These are phyloP conservation scores for Lepidurus arcticus DNA, from an alignment of 1,140 invertebrate genomes.

Conservation along the genomic window DNA sequence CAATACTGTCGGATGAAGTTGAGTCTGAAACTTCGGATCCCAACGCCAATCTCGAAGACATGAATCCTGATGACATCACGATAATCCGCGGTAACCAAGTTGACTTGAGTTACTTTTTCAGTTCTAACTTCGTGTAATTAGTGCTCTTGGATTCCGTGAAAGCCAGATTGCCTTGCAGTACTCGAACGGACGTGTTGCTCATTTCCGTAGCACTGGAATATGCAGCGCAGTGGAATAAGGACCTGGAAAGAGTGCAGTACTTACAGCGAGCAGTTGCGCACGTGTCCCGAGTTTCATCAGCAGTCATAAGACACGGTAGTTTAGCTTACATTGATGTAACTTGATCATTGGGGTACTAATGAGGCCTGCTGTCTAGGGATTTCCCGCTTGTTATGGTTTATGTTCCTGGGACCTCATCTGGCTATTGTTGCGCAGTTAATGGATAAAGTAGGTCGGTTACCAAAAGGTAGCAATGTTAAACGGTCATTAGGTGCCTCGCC, in stretches of 20 bases:
- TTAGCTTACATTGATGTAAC: slow-evolving; percentile 22
- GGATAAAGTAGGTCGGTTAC: slow-evolving; percentile 80
- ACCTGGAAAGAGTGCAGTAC: slow-evolving; percentile 24
- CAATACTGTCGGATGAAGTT: slow-evolving; percentile 45
- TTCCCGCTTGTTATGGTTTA: slow-evolving; percentile 78
- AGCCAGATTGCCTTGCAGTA: neutral
- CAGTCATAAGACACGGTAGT: slow-evolving; percentile 30
- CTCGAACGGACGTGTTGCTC: slow-evolving; percentile 25
- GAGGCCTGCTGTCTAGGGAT: slow-evolving; percentile 50
- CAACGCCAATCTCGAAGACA: neutral
- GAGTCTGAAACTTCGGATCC: slow-evolving; percentile 43
- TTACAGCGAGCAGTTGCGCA: slow-evolving; percentile 20
- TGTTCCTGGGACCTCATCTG: slow-evolving; percentile 68
- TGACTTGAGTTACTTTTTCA: slow-evolving; percentile 26
- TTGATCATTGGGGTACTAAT: slow-evolving; percentile 23
- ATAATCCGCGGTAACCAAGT: slow-evolving; percentile 3
- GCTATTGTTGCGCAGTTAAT: slow-evolving; percentile 68
- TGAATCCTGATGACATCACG: slow-evolving; percentile 37
- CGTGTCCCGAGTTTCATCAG: neutral
- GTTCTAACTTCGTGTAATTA: neutral
- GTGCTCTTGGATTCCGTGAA: neutral
- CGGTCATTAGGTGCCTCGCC: slow-evolving; percentile 62
- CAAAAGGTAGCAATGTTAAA: slow-evolving; percentile 66
- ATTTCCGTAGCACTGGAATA: slow-evolving; percentile 30
- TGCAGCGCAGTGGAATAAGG: slow-evolving; percentile 30